Evolutionary conservation across 1,140 invertebrate species (phyloP).

Genomic region (Drosophila carrolli): DNA sequence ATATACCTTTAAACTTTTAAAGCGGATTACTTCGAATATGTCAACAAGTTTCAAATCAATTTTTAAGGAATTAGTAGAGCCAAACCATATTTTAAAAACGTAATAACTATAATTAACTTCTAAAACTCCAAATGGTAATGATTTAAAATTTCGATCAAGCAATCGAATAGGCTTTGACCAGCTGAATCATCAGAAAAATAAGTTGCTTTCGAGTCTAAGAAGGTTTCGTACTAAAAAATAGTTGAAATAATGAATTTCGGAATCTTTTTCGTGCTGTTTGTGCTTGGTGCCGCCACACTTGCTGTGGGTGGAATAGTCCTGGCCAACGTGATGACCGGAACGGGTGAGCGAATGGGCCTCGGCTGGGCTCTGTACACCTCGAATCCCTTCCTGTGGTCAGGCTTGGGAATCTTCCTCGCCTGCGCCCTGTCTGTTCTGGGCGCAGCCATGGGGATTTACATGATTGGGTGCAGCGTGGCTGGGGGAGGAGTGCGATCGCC

Average conservation of each 20-base stretch:
- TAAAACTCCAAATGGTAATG: too few species aligned
- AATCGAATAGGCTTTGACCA: too few species aligned
- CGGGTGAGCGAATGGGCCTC: constrained; percentile 93
- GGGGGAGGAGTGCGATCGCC: constrained; percentile 99
- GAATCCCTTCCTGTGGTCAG: constrained; percentile 97
- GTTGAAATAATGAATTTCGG: constrained; percentile 34
- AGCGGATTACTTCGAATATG: too few species aligned
- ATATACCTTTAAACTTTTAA: too few species aligned
- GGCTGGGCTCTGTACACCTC: constrained; percentile 94
- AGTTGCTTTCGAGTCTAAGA: background rate
- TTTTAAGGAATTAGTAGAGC: too few species aligned
- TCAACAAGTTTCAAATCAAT: too few species aligned
- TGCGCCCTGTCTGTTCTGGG: constrained; percentile 98
- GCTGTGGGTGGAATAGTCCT: constrained; percentile 86
- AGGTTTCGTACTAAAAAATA: too few species aligned
- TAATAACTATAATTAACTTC: too few species aligned
- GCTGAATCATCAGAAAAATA: background rate
- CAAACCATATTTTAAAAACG: too few species aligned
- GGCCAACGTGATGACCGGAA: constrained; percentile 93
- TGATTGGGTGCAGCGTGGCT: constrained; percentile 97
- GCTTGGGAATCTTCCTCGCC: constrained; percentile 95
- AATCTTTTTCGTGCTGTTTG: constrained; percentile 6
- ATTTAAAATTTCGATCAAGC: background rate
- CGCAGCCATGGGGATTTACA: constrained; percentile 98
- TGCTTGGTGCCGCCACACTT: constrained; percentile 84